Conservation (phyloP, 2,888 invertebrate species). For the Cryptocephalus primarius region DNA sequence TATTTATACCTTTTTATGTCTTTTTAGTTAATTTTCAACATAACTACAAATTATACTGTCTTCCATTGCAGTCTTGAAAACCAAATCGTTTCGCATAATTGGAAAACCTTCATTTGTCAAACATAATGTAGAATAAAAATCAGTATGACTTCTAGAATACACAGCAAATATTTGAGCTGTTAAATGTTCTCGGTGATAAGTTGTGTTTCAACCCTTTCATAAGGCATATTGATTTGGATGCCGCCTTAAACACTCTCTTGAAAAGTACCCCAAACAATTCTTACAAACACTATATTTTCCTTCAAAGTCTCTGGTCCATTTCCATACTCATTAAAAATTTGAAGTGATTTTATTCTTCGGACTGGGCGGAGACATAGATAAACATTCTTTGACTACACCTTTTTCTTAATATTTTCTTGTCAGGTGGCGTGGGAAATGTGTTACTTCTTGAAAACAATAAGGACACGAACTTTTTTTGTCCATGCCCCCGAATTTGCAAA, state of each 20-base stretch:
- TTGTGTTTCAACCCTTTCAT: not conserved
- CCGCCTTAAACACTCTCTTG: slow-evolving; percentile 5
- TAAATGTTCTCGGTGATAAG: not conserved
- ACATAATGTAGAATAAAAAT: slow-evolving; percentile 1
- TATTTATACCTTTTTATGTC: slow-evolving; percentile 9
- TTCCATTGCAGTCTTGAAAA: slow-evolving; percentile 8
- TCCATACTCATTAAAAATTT: not conserved
- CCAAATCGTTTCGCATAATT: slow-evolving; percentile 9
- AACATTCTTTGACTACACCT: no score
- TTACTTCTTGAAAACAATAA: no score
- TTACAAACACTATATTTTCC: slow-evolving; percentile 5
- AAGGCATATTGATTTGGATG: slow-evolving; percentile 4
- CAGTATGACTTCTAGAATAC: slow-evolving; percentile 1
- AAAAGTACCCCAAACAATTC: slow-evolving; percentile 5
- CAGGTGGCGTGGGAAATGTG: no score
- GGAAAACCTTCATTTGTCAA: slow-evolving; percentile 8
- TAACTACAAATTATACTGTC: slow-evolving; percentile 10
- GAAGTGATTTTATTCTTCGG: not conserved
- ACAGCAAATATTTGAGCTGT: slow-evolving; percentile 1
- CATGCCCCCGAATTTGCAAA: no score
- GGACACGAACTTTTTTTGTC: no score
- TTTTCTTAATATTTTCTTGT: no score
- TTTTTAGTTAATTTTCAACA: slow-evolving; percentile 8
- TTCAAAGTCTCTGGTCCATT: not conserved
- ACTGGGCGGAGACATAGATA: slow-evolving; percentile 1